Evolutionary conservation across 2,888 invertebrate species (phyloP).

Genomic region (Pristionchus arcanus): DNA sequence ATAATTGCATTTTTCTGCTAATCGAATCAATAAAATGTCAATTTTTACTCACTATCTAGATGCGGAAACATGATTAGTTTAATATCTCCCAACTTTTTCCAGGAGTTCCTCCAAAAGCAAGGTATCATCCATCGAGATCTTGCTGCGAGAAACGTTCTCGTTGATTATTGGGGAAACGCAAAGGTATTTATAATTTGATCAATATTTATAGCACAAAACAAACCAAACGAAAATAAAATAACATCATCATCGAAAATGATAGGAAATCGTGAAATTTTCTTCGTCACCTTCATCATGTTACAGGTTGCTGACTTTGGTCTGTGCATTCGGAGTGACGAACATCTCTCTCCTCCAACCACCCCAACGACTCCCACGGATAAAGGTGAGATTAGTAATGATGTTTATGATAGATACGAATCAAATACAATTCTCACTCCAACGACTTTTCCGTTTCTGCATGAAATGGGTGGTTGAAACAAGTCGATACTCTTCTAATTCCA

Average conservation of each 20-base stretch:
- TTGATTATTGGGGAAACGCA: conserved; percentile 71
- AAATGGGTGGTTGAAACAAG: background rate
- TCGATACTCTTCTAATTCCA: conserved; percentile 54
- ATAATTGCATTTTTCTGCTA: no score
- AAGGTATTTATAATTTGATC: conserved; percentile 64
- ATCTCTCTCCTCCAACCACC: conserved; percentile 18
- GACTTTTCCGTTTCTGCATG: background rate
- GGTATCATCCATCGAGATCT: conserved; percentile 73
- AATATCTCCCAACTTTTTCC: background rate
- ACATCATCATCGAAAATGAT: no score
- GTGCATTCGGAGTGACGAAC: conserved; percentile 63
- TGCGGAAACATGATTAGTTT: no score
- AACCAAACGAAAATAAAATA: no score
- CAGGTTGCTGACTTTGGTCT: conserved; percentile 76
- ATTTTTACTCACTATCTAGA: no score
- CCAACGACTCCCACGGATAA: conserved; percentile 7
- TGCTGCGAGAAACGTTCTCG: conserved; percentile 75
- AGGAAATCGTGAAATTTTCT: no score
- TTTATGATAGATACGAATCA: no score
- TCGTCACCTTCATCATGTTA: background rate
- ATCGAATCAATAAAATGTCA: no score
- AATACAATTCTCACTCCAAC: background rate
- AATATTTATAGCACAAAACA: no score
- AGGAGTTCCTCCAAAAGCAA: conserved; percentile 59
- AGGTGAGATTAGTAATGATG: background rate